Percentiles rank a stretch among this genome's conserved stretches.
Evolutionary conservation across 2,797 vertebrate genomes (phyloP).

Genomic region (Acestrorhynchus altus): DNA sequence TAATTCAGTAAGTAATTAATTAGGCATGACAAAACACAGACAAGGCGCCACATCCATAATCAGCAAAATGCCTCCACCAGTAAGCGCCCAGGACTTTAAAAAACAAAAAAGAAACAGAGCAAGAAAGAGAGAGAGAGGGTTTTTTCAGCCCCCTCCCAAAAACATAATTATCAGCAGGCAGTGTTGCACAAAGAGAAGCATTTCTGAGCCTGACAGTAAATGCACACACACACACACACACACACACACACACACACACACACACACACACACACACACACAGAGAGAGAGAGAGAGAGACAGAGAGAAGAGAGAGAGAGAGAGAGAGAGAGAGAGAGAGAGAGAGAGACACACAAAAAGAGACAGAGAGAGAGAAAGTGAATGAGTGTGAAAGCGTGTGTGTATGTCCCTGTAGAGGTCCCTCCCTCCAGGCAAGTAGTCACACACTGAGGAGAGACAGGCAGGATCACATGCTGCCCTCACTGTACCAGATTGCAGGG

Average conservation of each 20-base stretch:
- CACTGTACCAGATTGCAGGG: conserved; percentile 51
- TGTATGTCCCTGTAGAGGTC: conserved; percentile 36
- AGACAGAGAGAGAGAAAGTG: conserved; percentile 33
- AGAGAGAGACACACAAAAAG: background rate
- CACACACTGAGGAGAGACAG: conserved; percentile 50
- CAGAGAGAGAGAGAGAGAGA: conserved; percentile 31
- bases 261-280: too few species aligned
- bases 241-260: background rate
- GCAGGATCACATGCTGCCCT: conserved; percentile 45
- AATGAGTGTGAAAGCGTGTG: conserved; percentile 27
- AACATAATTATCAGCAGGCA: conserved; percentile 54
- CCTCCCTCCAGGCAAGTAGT: conserved; percentile 47
- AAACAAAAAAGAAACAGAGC: conserved; percentile 15
- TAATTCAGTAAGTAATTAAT: conserved; percentile 72
- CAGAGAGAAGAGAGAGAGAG: conserved; percentile 27
- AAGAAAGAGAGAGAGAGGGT: conserved; percentile 2
- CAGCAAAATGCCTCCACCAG: conserved; percentile 52
- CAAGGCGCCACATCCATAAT: conserved; percentile 57
- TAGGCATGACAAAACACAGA: conserved; percentile 69
- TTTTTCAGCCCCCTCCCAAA: conserved; percentile 31
- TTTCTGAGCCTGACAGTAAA: conserved; percentile 36
- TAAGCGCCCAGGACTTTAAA: conserved; percentile 26
- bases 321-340: conserved; percentile 31
- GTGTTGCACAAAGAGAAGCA: conserved; percentile 35
- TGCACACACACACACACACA: too few species aligned